A percentile compares a stretch with the other conserved stretches of the same genome.
Evolutionary conservation across 92 coral and sea anemone species (phyloP).

Genomic region (Zoanthus solanderi): DNA sequence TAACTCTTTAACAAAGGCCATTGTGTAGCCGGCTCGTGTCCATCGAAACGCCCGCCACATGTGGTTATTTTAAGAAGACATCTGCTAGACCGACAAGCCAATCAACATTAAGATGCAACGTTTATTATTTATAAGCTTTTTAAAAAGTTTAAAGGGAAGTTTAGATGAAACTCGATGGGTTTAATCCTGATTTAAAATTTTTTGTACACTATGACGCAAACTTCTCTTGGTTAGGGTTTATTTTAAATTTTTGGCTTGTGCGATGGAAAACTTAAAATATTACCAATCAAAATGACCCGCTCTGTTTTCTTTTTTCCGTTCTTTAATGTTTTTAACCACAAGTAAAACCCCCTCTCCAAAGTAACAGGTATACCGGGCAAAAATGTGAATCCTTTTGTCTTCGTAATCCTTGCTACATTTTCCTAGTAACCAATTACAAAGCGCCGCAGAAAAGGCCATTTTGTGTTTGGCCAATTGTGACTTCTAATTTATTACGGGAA

Average conservation of each 20-base stretch:
- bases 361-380: constrained; percentile 57
- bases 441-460: constrained; percentile 51
- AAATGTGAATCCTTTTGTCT: constrained; percentile 32
- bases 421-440: constrained; percentile 69
- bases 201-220: background rate
- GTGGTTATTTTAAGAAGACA: constrained; percentile 34
- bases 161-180: background rate
- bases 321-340: constrained; percentile 26
- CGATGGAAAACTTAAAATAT: background rate
- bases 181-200: background rate
- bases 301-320: background rate
- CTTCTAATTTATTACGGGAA: constrained; percentile 52
- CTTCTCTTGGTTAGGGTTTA: background rate
- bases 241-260: background rate
- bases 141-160: constrained; percentile 4
- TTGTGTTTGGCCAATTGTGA: constrained; percentile 83
- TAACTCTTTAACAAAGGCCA: background rate
- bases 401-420: constrained; percentile 34
- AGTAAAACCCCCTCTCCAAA: constrained; percentile 35
- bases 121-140: constrained; percentile 18
- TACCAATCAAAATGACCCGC: background rate
- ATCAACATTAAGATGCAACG: background rate
- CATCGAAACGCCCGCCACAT: constrained; percentile 7
- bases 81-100: constrained; percentile 19
- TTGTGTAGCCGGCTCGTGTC: background rate